Evolutionary conservation across 2,113 vertebrate species (phyloP).

Genomic region (Excalfactoria chinensis): DNA sequence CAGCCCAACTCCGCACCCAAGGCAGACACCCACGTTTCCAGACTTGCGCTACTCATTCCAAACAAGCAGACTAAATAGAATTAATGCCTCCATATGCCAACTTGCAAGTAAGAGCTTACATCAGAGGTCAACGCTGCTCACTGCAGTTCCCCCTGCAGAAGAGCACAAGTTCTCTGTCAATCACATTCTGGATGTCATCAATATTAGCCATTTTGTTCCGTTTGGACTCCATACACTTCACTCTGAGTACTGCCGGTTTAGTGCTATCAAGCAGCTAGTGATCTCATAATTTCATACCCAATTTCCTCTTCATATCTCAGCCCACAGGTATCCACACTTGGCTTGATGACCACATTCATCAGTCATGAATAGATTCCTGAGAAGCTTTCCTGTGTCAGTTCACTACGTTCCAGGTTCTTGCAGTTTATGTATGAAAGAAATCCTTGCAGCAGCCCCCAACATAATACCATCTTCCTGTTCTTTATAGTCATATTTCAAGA

Average conservation of each 20-base stretch:
- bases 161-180: background rate
- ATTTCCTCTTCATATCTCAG: background rate
- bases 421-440: background rate
- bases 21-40: background rate
- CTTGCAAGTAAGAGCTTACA: background rate
- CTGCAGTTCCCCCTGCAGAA: background rate
- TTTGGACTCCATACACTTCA: background rate
- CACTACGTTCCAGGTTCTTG: background rate
- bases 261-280: background rate
- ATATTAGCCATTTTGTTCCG: background rate
- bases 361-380: background rate
- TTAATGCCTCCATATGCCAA: background rate
- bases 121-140: background rate
- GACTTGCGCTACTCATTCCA: background rate
- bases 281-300: background rate
- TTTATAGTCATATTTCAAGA: constrained; percentile 28
- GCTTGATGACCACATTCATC: background rate
- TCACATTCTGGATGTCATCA: background rate
- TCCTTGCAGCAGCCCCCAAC: background rate
- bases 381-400: background rate
- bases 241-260: background rate
- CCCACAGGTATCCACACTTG: background rate
- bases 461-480: background rate
- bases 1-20: background rate
- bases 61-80: background rate